Percentiles rank a stretch among this genome's conserved stretches.
Evolutionary conservation across 2,797 vertebrate species (phyloP).

Genomic region (Euthynnus affinis): DNA sequence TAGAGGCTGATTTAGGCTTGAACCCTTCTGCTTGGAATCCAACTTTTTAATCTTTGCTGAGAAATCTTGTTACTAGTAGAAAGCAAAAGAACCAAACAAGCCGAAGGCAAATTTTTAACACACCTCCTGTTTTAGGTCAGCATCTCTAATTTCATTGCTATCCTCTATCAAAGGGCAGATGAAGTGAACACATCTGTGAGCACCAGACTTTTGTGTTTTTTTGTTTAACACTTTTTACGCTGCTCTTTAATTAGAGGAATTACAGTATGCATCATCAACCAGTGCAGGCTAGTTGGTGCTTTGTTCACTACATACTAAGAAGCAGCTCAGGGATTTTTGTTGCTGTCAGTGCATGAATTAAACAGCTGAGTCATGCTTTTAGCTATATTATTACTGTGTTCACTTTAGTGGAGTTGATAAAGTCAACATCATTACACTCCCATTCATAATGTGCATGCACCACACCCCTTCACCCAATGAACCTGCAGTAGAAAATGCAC

Average conservation of each 20-base stretch:
- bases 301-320: slow-evolving; percentile 11
- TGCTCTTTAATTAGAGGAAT: slow-evolving; percentile 32
- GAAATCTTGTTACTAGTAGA: slow-evolving; percentile 4
- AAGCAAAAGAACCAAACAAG: slow-evolving; percentile 7
- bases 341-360: slow-evolving; percentile 21
- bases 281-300: background rate
- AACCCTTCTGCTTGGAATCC: background rate
- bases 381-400: slow-evolving; percentile 5
- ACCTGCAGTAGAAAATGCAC: slow-evolving; percentile 4
- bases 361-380: slow-evolving; percentile 35
- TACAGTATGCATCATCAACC: background rate
- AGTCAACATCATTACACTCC: slow-evolving; percentile 31
- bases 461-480: slow-evolving; percentile 23
- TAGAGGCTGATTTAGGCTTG: background rate
- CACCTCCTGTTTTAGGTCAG: background rate
- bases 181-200: background rate
- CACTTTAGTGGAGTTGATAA: slow-evolving; percentile 37
- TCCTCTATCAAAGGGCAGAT: slow-evolving; percentile 3
- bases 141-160: background rate
- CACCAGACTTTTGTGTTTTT: slow-evolving; percentile 1
- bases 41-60: background rate
- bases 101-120: background rate
- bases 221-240: background rate
- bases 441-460: slow-evolving; percentile 20
- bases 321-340: slow-evolving; percentile 8